These are phyloP conservation scores for Amblyornis subalaris DNA, from an alignment of 2,113 vertebrate genomes.

Conservation along the genomic window DNA sequence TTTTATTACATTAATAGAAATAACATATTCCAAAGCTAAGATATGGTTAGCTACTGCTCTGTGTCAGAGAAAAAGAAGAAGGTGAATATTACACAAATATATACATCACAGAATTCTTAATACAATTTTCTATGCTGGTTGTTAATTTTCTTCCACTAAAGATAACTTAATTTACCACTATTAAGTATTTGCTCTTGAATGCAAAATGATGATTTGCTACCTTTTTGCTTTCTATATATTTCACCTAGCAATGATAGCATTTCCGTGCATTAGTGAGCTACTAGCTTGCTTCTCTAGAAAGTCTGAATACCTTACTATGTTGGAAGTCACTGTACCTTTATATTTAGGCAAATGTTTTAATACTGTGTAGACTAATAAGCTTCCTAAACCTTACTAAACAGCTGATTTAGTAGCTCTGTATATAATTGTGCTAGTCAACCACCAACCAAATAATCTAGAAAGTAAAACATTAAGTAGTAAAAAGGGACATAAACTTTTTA, in stretches of 20 bases:
- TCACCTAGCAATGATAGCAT: background rate
- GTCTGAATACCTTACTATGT: background rate
- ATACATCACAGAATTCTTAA: background rate
- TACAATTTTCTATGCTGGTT: background rate
- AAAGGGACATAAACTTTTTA: background rate
- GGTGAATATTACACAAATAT: background rate
- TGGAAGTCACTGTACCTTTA: background rate
- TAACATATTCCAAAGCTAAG: background rate
- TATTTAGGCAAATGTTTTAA: background rate
- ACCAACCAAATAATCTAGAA: background rate
- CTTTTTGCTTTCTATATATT: background rate
- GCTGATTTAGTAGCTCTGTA: background rate
- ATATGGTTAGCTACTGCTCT: background rate
- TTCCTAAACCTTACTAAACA: background rate
- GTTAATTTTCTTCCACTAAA: background rate
- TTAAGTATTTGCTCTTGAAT: background rate
- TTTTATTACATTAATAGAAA: background rate
- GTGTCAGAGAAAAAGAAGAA: background rate
- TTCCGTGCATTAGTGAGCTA: background rate
- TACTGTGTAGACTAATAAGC: background rate
- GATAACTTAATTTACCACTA: background rate
- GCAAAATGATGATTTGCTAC: background rate
- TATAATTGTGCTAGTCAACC: conserved; percentile 3
- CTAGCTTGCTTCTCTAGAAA: background rate
- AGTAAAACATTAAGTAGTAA: conserved; percentile 39